These are phyloP conservation scores for Colletes collaris DNA, from an alignment of 2,888 invertebrate species.

Conservation along the genomic window DNA sequence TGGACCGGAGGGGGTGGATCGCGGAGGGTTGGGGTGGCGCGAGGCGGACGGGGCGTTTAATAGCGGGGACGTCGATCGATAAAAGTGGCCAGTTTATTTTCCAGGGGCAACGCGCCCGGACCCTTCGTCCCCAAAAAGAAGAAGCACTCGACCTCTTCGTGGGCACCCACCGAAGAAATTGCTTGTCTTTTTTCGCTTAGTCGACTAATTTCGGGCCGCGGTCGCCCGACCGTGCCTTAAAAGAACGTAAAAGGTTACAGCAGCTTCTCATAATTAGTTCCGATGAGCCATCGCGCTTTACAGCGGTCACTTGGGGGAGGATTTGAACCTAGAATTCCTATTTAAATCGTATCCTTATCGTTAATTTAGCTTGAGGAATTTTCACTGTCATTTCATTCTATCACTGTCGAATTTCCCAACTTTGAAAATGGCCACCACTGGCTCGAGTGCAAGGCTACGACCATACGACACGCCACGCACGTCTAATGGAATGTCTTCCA, in stretches of 20 bases:
- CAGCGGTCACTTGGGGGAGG: neutral
- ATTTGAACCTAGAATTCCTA: neutral
- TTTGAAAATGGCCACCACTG: no score
- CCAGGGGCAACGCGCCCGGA: conserved; percentile 45
- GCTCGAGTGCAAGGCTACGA: no score
- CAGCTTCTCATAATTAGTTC: conserved; percentile 57
- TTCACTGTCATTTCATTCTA: no score
- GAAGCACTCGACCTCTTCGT: conserved; percentile 51
- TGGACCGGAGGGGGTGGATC: conserved; percentile 54
- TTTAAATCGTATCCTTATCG: no score
- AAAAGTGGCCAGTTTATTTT: conserved; percentile 70
- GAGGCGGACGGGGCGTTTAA: conserved; percentile 61
- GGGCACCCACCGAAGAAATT: conserved; percentile 58
- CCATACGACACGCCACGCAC: no score
- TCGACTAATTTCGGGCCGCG: conserved; percentile 55
- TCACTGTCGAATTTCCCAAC: no score
- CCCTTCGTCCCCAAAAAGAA: conserved; percentile 16
- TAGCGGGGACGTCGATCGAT: conserved; percentile 69
- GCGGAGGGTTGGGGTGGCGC: conserved; percentile 22
- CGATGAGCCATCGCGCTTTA: conserved; percentile 28
- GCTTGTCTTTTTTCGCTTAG: conserved; percentile 65
- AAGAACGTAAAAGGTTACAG: conserved; percentile 43
- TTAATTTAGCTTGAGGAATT: no score
- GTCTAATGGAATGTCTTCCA: no score
- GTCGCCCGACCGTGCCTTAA: conserved; percentile 36